These are phyloP conservation scores for Thunnus maccoyii DNA, from an alignment of 2,113 vertebrate genomes.

Conservation along the genomic window DNA sequence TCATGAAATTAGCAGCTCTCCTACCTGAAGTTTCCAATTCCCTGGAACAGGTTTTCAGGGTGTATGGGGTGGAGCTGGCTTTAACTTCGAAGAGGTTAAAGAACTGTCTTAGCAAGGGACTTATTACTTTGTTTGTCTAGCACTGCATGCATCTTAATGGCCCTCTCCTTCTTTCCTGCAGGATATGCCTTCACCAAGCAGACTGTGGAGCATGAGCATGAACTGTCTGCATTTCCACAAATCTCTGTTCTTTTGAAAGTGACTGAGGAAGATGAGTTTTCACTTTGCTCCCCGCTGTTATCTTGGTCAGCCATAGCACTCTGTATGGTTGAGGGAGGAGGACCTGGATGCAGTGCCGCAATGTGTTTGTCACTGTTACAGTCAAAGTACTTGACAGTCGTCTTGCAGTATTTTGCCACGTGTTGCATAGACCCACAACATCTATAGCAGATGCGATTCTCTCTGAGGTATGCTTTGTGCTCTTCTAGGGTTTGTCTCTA, in stretches of 20 bases:
- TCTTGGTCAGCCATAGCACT: background rate
- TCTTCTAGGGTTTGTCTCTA: background rate
- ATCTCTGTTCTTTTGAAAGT: too few species aligned
- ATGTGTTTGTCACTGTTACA: too few species aligned
- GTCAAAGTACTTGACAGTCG: too few species aligned
- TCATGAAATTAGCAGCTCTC: background rate
- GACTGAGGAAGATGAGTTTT: too few species aligned
- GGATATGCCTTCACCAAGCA: background rate
- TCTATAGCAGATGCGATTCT: conserved; percentile 3
- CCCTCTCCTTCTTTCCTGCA: background rate
- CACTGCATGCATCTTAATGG: background rate
- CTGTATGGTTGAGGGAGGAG: background rate
- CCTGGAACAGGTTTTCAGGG: background rate
- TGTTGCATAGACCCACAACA: too few species aligned
- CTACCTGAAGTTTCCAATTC: background rate
- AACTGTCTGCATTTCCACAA: too few species aligned
- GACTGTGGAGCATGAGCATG: background rate
- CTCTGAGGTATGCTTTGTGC: conserved; percentile 20
- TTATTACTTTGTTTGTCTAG: conserved; percentile 2
- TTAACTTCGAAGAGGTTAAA: background rate
- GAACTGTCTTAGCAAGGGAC: background rate
- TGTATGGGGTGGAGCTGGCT: background rate
- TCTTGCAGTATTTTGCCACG: too few species aligned
- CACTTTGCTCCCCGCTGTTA: background rate
- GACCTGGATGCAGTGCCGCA: too few species aligned